Base-by-base conservation (phyloP, 2,888 invertebrate species). In the Mesochorus sp. region DNA sequence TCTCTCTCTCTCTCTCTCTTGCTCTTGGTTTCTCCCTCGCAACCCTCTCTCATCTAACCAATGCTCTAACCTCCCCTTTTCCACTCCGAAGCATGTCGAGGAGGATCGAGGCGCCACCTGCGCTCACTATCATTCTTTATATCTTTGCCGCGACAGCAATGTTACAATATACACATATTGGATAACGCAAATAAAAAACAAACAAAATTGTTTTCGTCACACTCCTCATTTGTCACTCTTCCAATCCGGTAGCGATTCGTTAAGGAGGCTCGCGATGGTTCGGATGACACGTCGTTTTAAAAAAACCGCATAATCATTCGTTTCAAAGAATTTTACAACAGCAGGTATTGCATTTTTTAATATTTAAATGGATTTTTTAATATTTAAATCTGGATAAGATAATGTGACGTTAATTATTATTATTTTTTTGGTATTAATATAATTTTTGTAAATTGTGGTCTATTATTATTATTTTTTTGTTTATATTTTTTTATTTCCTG, bases 51-150 rank as follows among this genome's bases (percentile, higher is more conserved):
- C 68, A 17, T 70, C 70, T 77, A 39, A 55, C 67, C 76, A 39
- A 55, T 57, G 51, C 77, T 68, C 74, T 72, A 68, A 61, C 67
- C 55, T 68, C 80, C 37, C 24, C 49, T 47, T 51, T n/a, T 39
- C 10, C 19, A 12, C 44, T 68, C 68, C 37, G 10, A 14, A 57
- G 34, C 71, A 71, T 49, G 70, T 53, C 51, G 70, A 28, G n/a
- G 39, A 66, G 78, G 67, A 73, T 67, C 47, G 80, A 61, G 76
- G 81, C 82, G 82, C 78, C 77, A 80, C 76, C 78, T 81, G 76
- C 79, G 68, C 75, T 42, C 59, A 70, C 42, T 49, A 72, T 72
- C 68, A 55, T 64, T 70, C 70, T 39, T 64, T 64, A 31, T 47
- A 31, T 47, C 28, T 6, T 44, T 24, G 12, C 21, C 31, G 0